phyloP scores from a whole-genome alignment of 2,888 invertebrate species.

The Nebria brevicollis region DNA sequence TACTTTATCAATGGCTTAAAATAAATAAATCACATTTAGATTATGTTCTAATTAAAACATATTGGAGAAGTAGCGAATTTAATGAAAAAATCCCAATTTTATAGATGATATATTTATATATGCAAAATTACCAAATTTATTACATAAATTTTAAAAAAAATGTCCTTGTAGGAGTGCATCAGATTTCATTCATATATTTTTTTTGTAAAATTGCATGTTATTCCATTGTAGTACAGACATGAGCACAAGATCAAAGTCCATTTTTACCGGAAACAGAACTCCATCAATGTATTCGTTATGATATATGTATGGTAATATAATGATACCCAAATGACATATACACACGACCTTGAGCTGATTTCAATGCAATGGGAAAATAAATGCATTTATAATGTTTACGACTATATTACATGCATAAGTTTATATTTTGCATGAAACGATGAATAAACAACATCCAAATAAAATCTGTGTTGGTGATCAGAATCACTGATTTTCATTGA shows the following conservation, averaged over 20 bases:
- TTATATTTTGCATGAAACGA: neutral
- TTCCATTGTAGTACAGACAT: neutral
- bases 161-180: too few relatives aligned
- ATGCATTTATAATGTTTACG: neutral
- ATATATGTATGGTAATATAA: constrained; percentile 12
- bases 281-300: neutral
- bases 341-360: constrained; percentile 43
- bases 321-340: constrained; percentile 35
- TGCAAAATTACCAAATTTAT: too few relatives aligned
- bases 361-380: constrained; percentile 35
- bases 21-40: too few relatives aligned
- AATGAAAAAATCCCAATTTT: too few relatives aligned
- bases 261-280: neutral
- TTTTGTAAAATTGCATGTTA: constrained; percentile 6
- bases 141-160: too few relatives aligned
- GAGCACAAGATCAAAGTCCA: neutral
- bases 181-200: too few relatives aligned
- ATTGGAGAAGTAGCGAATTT: too few relatives aligned
- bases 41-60: too few relatives aligned
- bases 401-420: neutral
- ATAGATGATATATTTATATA: too few relatives aligned
- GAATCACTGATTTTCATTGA: neutral
- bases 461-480: too few relatives aligned
- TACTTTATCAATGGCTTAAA: too few relatives aligned
- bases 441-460: too few relatives aligned